Evolutionary conservation across 1,140 invertebrate species (phyloP).

Genomic region (Saccostrea cuccullata): DNA sequence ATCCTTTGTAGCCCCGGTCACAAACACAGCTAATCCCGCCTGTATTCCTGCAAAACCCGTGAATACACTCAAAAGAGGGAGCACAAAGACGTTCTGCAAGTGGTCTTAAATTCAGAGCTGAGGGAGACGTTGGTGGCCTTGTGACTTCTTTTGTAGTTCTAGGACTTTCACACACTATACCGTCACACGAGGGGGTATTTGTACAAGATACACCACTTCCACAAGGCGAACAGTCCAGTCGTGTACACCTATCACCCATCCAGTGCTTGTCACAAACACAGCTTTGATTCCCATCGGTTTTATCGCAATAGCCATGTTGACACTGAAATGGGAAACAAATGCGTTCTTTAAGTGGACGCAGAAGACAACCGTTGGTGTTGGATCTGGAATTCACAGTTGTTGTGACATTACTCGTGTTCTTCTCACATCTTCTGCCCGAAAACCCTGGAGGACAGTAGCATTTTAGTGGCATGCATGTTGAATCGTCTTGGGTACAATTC

Average conservation of each 20-base stretch:
- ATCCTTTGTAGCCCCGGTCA: neutral
- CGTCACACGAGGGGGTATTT: neutral
- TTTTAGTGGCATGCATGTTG: neutral
- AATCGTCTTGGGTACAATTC: neutral
- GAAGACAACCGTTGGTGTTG: neutral
- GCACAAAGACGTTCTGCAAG: conserved; percentile 7
- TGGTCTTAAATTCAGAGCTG: neutral
- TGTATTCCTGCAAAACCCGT: neutral
- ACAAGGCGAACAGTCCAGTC: neutral
- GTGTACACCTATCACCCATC: neutral
- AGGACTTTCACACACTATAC: neutral
- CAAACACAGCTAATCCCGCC: neutral
- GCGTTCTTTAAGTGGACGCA: neutral
- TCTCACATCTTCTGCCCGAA: neutral
- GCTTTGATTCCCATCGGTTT: neutral
- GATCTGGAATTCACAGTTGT: neutral
- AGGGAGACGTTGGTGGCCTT: neutral
- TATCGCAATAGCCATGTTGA: neutral
- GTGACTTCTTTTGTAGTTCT: neutral
- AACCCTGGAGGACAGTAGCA: neutral
- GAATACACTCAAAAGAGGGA: conserved; percentile 2
- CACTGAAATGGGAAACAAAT: neutral
- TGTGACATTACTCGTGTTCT: neutral
- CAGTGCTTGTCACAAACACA: conserved; percentile 2
- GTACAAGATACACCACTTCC: neutral